A percentile compares a stretch with the other conserved stretches of the same genome.
These are phyloP conservation scores for Menidia menidia DNA, from an alignment of 2,797 vertebrate species.

Conservation along the genomic window DNA sequence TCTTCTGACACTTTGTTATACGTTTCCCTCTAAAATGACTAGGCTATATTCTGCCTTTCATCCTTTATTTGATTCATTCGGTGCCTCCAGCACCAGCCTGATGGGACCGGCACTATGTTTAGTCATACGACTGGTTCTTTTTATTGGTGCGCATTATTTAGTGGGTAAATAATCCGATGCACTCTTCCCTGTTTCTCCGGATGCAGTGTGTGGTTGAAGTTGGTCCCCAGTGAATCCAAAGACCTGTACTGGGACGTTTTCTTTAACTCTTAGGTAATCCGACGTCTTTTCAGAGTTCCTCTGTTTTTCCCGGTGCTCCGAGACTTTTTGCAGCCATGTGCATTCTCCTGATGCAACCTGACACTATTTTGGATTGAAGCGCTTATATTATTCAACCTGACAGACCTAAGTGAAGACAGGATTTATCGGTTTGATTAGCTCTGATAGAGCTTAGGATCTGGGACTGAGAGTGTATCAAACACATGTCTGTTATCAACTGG, in stretches of 20 bases:
- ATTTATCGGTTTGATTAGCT: conserved; percentile 41
- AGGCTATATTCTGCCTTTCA: neutral
- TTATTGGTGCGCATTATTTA: too few species aligned
- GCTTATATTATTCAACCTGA: conserved; percentile 23
- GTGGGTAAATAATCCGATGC: too few species aligned
- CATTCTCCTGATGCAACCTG: conserved; percentile 11
- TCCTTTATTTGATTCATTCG: neutral
- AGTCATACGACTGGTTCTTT: too few species aligned
- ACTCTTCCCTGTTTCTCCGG: too few species aligned
- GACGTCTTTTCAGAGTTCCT: too few species aligned
- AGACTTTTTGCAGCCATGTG: too few species aligned
- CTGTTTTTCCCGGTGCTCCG: too few species aligned
- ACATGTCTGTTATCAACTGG: conserved; percentile 50
- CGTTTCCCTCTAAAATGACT: neutral
- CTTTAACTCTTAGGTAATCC: too few species aligned
- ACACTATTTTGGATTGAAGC: conserved; percentile 37
- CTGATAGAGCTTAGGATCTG: conserved; percentile 42
- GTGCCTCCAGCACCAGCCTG: neutral
- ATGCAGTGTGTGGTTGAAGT: too few species aligned
- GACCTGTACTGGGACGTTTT: too few species aligned
- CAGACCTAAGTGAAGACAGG: conserved; percentile 25
- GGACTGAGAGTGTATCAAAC: conserved; percentile 51
- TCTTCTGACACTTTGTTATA: neutral
- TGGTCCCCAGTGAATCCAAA: too few species aligned
- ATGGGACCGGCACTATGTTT: too few species aligned